These are phyloP conservation scores for Fissipunctia ypsillon DNA, from an alignment of 2,888 invertebrate species.

Conservation along the genomic window DNA sequence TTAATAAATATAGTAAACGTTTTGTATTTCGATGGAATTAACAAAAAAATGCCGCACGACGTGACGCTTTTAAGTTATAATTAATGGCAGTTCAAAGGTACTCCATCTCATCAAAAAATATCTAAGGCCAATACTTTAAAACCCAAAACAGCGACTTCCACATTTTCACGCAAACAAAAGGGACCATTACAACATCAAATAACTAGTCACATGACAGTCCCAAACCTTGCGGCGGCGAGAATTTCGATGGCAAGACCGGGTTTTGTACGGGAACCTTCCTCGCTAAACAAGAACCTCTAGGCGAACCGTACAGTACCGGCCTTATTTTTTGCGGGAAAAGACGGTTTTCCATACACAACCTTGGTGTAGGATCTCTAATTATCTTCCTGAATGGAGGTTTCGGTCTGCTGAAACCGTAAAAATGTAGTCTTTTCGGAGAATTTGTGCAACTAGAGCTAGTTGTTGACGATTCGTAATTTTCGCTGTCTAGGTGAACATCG, in stretches of 20 bases:
- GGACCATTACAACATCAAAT: conserved; percentile 69
- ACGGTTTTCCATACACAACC: conserved; percentile 82
- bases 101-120: conserved; percentile 2
- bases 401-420: conserved; percentile 82
- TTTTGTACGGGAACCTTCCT: conserved; percentile 86
- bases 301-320: conserved; percentile 76
- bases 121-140: conserved; percentile 8
- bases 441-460: conserved; percentile 92
- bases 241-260: conserved; percentile 90
- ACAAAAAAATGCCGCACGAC: not conserved
- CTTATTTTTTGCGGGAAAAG: conserved; percentile 76
- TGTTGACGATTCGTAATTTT: conserved; percentile 92
- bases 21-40: not conserved
- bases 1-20: not conserved
- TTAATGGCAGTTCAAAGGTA: not conserved
- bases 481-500: conserved; percentile 90
- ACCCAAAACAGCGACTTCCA: conserved; percentile 19
- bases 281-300: conserved; percentile 85
- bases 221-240: conserved; percentile 86
- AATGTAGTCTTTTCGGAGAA: conserved; percentile 91
- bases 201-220: conserved; percentile 78
- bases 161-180: conserved; percentile 68
- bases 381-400: conserved; percentile 85
- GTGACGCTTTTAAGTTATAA: not conserved
- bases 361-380: conserved; percentile 81